Conservation (phyloP, 1,140 invertebrate species). For the Diorhabda elongata region DNA sequence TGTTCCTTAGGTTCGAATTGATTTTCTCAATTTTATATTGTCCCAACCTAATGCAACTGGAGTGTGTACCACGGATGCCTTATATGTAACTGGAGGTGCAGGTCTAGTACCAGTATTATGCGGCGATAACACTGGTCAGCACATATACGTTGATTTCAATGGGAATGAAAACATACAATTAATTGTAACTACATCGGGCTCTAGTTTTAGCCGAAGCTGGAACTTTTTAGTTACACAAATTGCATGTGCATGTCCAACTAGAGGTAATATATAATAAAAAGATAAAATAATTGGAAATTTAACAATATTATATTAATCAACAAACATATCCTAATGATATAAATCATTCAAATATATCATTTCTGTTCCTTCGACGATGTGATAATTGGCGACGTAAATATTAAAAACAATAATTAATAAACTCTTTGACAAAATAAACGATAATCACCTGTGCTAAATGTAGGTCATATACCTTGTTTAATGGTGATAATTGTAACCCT, state of each 20-base stretch:
- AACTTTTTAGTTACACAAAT: conserved; percentile 73
- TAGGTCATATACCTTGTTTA: no score
- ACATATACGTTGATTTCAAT: conserved; percentile 76
- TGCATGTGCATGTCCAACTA: conserved; percentile 61
- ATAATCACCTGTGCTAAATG: no score
- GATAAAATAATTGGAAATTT: no score
- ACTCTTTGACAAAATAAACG: no score
- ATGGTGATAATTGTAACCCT: no score
- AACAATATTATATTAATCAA: no score
- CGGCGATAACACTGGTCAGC: conserved; percentile 76
- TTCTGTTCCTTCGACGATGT: no score
- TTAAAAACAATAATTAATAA: no score
- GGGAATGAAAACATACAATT: conserved; percentile 63
- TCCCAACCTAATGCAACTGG: conserved; percentile 71
- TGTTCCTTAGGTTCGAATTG: conserved; percentile 62
- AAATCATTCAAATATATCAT: no score
- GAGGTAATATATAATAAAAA: conserved; percentile 49
- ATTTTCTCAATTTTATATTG: conserved; percentile 70
- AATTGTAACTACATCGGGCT: conserved; percentile 59
- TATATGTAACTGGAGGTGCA: conserved; percentile 65
- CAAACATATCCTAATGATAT: no score
- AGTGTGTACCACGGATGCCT: conserved; percentile 63
- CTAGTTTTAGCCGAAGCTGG: conserved; percentile 62
- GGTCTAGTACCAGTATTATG: conserved; percentile 68
- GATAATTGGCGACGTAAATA: no score